Percentiles rank a stretch among this genome's conserved stretches.
Conservation (phyloP, 2,797 vertebrate genomes). For the Darevskia mixta region DNA sequence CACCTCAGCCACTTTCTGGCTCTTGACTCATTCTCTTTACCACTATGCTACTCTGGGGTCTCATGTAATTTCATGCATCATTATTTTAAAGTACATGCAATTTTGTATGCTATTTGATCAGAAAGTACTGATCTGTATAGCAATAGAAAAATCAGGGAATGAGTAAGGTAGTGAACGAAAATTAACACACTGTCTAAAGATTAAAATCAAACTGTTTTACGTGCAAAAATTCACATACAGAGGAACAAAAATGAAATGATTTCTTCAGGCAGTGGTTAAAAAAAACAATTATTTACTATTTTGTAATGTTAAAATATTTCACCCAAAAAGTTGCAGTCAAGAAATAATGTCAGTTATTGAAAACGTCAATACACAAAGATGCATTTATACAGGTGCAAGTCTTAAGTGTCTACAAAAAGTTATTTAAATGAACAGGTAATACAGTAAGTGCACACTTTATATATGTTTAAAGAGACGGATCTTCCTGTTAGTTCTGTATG, state of each 20-base stretch:
- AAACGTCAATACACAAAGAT: slow-evolving; percentile 87
- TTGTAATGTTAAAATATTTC: slow-evolving; percentile 82
- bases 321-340: slow-evolving; percentile 82
- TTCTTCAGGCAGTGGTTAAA: slow-evolving; percentile 82
- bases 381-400: slow-evolving; percentile 89
- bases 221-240: slow-evolving; percentile 68
- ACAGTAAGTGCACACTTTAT: slow-evolving; percentile 94
- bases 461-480: slow-evolving; percentile 84
- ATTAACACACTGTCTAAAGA: slow-evolving; percentile 67
- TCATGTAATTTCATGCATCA: slow-evolving; percentile 9
- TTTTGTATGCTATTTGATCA: slow-evolving; percentile 42
- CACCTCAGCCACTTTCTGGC: not conserved
- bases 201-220: slow-evolving; percentile 66
- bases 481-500: slow-evolving; percentile 81
- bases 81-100: slow-evolving; percentile 33
- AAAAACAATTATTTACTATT: slow-evolving; percentile 81
- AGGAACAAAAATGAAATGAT: slow-evolving; percentile 67
- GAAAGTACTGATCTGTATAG: slow-evolving; percentile 42
- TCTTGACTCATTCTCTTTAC: not conserved
- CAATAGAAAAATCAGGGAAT: slow-evolving; percentile 33
- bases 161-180: slow-evolving; percentile 44
- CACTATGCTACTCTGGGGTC: not conserved
- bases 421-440: slow-evolving; percentile 85
- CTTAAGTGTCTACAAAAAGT: slow-evolving; percentile 87
- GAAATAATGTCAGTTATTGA: slow-evolving; percentile 81